Conservation (phyloP, 1,140 invertebrate species). For the Zelostemma sp. region DNA sequence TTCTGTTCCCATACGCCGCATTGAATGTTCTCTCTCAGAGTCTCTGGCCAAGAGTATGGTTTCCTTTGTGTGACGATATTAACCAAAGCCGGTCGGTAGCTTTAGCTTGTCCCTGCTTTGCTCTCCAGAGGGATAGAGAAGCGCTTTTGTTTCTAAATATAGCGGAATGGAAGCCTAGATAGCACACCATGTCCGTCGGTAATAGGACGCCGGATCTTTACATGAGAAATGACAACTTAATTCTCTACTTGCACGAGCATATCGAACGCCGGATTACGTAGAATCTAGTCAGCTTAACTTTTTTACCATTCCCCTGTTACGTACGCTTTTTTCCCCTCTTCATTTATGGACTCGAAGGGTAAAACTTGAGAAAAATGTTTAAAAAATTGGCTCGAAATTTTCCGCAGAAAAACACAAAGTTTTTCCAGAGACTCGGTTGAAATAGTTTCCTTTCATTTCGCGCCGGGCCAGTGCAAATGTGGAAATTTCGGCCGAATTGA, state of each 20-base stretch:
- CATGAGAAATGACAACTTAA: slow-evolving; percentile 52
- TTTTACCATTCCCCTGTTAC: too few species aligned
- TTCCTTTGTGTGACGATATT: slow-evolving; percentile 46
- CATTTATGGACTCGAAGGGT: too few species aligned
- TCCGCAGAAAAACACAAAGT: too few species aligned
- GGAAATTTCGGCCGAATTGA: not conserved
- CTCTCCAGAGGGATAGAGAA: slow-evolving; percentile 28
- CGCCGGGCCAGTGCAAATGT: not conserved
- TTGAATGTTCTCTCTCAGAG: slow-evolving; percentile 28
- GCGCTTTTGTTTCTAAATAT: slow-evolving; percentile 50
- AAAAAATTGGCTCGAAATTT: too few species aligned
- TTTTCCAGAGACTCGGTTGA: too few species aligned
- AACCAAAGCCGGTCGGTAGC: slow-evolving; percentile 31
- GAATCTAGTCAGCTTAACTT: not conserved
- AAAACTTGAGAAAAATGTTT: too few species aligned
- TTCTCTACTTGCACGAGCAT: slow-evolving; percentile 18
- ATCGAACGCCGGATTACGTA: slow-evolving; percentile 10
- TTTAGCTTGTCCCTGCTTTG: slow-evolving; percentile 12
- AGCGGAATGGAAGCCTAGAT: slow-evolving; percentile 26
- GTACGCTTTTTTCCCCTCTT: too few species aligned
- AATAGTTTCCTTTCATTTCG: too few species aligned
- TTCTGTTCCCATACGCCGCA: slow-evolving; percentile 28
- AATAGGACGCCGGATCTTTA: slow-evolving; percentile 19
- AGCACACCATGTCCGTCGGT: slow-evolving; percentile 23
- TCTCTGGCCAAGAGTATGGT: slow-evolving; percentile 28